Evolutionary conservation across 2,113 vertebrate genomes (phyloP).

Genomic region (Carlito syrichta): DNA sequence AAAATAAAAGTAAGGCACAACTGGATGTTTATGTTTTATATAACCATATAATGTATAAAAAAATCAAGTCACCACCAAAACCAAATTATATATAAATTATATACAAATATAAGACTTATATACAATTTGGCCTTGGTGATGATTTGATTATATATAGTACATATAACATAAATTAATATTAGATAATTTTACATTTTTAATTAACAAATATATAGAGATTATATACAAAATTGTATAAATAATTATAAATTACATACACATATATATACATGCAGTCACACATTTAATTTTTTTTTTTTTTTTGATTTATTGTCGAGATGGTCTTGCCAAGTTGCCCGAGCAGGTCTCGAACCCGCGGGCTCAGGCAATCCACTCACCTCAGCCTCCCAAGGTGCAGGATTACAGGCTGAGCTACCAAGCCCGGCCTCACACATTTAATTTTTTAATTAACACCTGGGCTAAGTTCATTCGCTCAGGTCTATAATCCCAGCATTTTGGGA

Average conservation of each 20-base stretch:
- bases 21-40: background rate
- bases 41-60: too few relatives aligned
- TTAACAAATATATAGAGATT: too few relatives aligned
- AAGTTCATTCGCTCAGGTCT: too few relatives aligned
- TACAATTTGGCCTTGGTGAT: background rate
- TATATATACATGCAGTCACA: too few relatives aligned
- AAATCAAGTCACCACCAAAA: background rate
- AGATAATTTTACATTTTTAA: background rate
- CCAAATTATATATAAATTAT: background rate
- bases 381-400: too few relatives aligned
- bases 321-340: too few relatives aligned
- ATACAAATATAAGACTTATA: background rate
- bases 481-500: too few relatives aligned
- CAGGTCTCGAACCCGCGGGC: too few relatives aligned
- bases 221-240: background rate
- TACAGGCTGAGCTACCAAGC: too few relatives aligned
- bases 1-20: background rate
- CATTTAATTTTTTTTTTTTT: constrained; percentile 1
- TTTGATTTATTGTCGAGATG: too few relatives aligned
- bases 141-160: background rate
- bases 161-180: background rate
- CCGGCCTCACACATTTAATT: background rate
- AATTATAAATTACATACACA: too few relatives aligned
- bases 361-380: too few relatives aligned
- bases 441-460: background rate